Evolutionary conservation across 2,113 vertebrate species (phyloP), one percentile per base, ranked within the genome.

Genomic region (Andinoacara biseriatus): DNA sequence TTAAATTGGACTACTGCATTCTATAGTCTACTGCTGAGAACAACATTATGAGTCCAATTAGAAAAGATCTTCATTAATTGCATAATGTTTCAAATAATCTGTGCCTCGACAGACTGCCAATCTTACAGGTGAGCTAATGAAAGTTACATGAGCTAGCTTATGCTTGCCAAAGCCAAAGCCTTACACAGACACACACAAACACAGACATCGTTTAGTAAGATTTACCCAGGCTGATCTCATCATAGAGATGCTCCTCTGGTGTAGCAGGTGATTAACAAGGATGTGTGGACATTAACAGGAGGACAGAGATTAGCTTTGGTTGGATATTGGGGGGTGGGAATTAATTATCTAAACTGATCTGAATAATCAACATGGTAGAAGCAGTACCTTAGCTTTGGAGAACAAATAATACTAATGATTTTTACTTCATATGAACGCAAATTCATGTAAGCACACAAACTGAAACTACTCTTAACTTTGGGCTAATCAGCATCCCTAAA

Each of bases 151-250:
- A 33, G 26, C 54, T 84, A n/a, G 35, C 56, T 49, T 69, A 78
- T 72, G 24, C 61, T 72, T 58, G 54, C 65, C 38, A 33, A 61
- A 80, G 74, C 63, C 76, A 60, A 59, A 22, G 1, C 38, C 22
- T 31, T 54, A 54, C 67, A 56, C 62, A 61, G 2, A 52, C n/a
- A 74, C 31, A 57, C 59, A 86, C 0, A 83, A 13, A 88, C n/a
- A 82, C n/a, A 72, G 9, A 78, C 14, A 78, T 76, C 15, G 63
- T 72, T 40, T 54, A 58, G 40, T 60, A 33, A 85, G 61, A 82
- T 91, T 93, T 93, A 94, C 92, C 91, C 13, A 76, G 76, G 77
- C 54, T 84, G 74, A 93, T 86, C 31, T 91, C 84, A 58, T 93
- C 89, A 67, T 90, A 91, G 67, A 82, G 74, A 85, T 86, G 78